Percentiles rank a stretch among this genome's conserved stretches.
phyloP scores from a whole-genome alignment of 2,888 invertebrate species.

The Acanthosepion pharaonis region DNA sequence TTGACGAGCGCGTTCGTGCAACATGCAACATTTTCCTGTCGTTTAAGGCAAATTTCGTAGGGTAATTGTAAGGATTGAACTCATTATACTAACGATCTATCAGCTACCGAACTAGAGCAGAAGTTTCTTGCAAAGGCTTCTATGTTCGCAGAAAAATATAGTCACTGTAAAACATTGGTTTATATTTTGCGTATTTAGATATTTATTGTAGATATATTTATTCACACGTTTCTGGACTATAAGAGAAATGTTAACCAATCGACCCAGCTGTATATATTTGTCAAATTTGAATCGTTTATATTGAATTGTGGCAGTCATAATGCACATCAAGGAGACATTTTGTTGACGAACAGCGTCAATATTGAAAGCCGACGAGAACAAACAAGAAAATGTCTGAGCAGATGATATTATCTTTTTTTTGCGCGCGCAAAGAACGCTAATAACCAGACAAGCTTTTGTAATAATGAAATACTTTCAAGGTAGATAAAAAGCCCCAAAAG shows the following conservation, averaged over 20 bases:
- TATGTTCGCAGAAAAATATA: too few relatives aligned
- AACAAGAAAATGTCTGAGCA: neutral
- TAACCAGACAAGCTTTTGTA: neutral
- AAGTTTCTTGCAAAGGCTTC: too few relatives aligned
- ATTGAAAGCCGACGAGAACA: neutral
- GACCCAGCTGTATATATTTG: neutral
- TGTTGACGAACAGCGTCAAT: neutral
- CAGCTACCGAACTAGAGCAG: too few relatives aligned
- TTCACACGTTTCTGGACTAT: neutral
- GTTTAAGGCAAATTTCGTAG: too few relatives aligned
- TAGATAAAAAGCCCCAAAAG: neutral
- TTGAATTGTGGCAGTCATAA: neutral
- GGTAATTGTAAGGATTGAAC: too few relatives aligned
- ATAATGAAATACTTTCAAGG: neutral
- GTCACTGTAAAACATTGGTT: too few relatives aligned
- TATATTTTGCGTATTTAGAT: too few relatives aligned
- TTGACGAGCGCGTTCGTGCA: too few relatives aligned
- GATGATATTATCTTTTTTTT: neutral
- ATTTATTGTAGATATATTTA: neutral
- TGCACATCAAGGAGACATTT: neutral
- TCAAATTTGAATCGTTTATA: neutral
- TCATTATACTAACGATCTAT: too few relatives aligned
- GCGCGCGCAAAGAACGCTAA: neutral
- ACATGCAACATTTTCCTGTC: too few relatives aligned
- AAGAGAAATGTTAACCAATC: neutral